Evolutionary conservation across 2,888 invertebrate genomes (phyloP).

Genomic region (Rhogogaster chlorosoma): DNA sequence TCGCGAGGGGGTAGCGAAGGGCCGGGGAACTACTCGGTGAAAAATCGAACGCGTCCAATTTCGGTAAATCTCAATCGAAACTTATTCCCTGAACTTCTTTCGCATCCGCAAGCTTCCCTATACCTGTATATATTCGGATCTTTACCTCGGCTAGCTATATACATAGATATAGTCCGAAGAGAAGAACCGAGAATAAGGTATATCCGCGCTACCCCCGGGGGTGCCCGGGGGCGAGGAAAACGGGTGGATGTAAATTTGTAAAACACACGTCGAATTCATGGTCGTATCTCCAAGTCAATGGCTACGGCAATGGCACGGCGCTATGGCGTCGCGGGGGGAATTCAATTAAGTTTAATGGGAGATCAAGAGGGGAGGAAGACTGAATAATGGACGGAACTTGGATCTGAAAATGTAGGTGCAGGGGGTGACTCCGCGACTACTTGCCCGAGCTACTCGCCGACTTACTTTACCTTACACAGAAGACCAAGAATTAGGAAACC

Average conservation of each 20-base stretch:
- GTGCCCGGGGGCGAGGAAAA: slow-evolving; percentile 35
- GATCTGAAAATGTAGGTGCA: slow-evolving; percentile 12
- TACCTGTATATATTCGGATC: slow-evolving; percentile 1
- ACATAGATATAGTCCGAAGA: background rate
- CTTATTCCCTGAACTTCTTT: slow-evolving; percentile 39
- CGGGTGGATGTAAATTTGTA: slow-evolving; percentile 65
- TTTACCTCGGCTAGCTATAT: background rate
- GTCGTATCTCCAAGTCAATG: slow-evolving; percentile 62
- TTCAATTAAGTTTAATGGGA: slow-evolving; percentile 81
- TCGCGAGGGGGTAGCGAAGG: background rate
- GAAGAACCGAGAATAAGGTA: background rate
- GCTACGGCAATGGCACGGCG: slow-evolving; percentile 59
- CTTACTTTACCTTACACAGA: slow-evolving; percentile 30
- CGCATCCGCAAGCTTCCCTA: background rate
- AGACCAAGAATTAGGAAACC: slow-evolving; percentile 49
- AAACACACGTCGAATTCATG: slow-evolving; percentile 64
- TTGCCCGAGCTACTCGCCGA: background rate
- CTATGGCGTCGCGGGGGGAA: slow-evolving; percentile 71
- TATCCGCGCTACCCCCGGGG: background rate
- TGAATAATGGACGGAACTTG: slow-evolving; percentile 51
- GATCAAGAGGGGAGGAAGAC: slow-evolving; percentile 65
- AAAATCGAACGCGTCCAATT: slow-evolving; percentile 52
- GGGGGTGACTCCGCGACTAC: slow-evolving; percentile 4
- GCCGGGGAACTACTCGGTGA: slow-evolving; percentile 27
- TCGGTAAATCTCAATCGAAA: slow-evolving; percentile 52